These are phyloP conservation scores for Dermolepida albohirtum DNA, from an alignment of 2,888 invertebrate genomes.

Conservation along the genomic window DNA sequence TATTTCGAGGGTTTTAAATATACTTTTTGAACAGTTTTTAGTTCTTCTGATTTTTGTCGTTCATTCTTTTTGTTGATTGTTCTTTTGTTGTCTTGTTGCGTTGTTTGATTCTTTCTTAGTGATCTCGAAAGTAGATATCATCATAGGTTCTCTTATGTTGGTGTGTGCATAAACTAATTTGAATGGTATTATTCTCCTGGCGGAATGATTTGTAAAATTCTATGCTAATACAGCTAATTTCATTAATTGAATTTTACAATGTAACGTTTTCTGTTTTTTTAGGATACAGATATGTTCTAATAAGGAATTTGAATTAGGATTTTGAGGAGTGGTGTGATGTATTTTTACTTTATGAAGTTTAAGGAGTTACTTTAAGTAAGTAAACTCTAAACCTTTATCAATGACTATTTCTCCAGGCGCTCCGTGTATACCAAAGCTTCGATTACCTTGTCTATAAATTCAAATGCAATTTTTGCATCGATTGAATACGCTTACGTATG, in stretches of 20 bases:
- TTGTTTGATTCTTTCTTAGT: background rate
- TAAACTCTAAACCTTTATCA: conserved; percentile 46
- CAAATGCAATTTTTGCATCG: conserved; percentile 25
- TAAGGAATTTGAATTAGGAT: conserved; percentile 46
- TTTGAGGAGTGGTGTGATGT: conserved; percentile 46
- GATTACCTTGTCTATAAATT: conserved; percentile 45
- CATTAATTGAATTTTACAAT: conserved; percentile 13
- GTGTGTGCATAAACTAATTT: conserved; percentile 30
- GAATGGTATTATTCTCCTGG: conserved; percentile 21
- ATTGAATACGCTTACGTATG: conserved; percentile 45
- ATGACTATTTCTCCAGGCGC: conserved; percentile 44
- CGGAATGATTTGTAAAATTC: conserved; percentile 17
- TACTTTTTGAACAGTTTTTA: conserved; percentile 11
- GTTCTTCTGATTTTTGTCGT: background rate
- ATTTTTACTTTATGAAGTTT: conserved; percentile 47
- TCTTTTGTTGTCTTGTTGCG: conserved; percentile 15
- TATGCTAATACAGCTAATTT: conserved; percentile 19
- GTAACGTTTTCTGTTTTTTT: conserved; percentile 29
- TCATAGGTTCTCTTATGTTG: conserved; percentile 8
- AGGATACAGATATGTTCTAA: conserved; percentile 43
- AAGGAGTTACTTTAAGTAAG: conserved; percentile 44
- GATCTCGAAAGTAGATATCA: background rate
- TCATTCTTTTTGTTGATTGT: conserved; percentile 3
- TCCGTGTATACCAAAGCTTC: conserved; percentile 33
- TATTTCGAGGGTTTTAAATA: conserved; percentile 8